Conservation (phyloP, 2,888 invertebrate genomes). For the Dasysyrphus albostriatus region DNA sequence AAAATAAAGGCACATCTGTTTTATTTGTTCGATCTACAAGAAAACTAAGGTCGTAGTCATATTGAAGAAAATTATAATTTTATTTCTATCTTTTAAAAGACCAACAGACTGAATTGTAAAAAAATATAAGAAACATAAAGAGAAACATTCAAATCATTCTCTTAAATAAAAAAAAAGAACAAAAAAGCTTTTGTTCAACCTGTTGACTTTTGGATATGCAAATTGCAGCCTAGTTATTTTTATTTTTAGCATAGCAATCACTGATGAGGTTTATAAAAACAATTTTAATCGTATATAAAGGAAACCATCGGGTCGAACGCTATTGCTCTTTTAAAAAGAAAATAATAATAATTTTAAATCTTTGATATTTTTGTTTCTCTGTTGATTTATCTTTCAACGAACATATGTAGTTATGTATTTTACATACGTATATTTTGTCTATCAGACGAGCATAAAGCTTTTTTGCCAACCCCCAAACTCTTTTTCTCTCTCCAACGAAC, state of each 20-base stretch:
- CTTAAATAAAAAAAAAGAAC: constrained; percentile 7
- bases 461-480: too few relatives aligned
- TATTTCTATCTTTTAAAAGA: constrained; percentile 19
- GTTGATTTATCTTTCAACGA: too few relatives aligned
- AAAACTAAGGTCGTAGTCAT: constrained; percentile 51
- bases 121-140: not conserved
- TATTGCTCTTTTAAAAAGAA: too few relatives aligned
- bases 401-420: too few relatives aligned
- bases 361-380: too few relatives aligned
- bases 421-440: too few relatives aligned
- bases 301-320: too few relatives aligned
- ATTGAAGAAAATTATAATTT: constrained; percentile 7
- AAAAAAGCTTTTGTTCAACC: constrained; percentile 35
- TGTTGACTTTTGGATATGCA: constrained; percentile 33
- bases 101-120: not conserved
- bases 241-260: constrained; percentile 26
- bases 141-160: constrained; percentile 3
- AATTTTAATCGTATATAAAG: too few relatives aligned
- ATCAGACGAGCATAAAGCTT: too few relatives aligned
- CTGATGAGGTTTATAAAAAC: not conserved
- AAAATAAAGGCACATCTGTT: constrained; percentile 39
- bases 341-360: too few relatives aligned
- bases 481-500: too few relatives aligned
- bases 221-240: constrained; percentile 7
- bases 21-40: constrained; percentile 17